Evolutionary conservation across 2,888 invertebrate genomes (phyloP).

Genomic region (Heliothis peltigera): DNA sequence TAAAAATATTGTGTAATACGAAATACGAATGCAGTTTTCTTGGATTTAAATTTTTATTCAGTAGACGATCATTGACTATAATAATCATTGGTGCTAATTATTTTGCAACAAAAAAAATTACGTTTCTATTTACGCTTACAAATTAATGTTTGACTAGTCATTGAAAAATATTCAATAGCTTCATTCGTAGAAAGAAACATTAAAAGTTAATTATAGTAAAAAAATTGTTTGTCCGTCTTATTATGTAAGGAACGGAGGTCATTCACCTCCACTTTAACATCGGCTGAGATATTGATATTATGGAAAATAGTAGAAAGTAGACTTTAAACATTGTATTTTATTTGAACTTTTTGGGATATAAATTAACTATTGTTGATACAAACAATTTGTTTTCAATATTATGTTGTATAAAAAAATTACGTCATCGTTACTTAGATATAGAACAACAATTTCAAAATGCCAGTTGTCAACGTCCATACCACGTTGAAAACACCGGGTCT

Average conservation of each 20-base stretch:
- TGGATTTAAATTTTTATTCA: no score
- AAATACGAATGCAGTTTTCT: no score
- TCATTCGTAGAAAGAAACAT: conserved; percentile 15
- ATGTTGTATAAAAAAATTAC: background rate
- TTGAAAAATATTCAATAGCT: background rate
- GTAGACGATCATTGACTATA: no score
- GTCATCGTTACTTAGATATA: background rate
- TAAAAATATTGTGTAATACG: no score
- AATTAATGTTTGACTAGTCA: background rate
- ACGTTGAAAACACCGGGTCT: conserved; percentile 83
- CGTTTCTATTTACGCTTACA: background rate
- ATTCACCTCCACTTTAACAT: conserved; percentile 2
- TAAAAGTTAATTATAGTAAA: conserved; percentile 41
- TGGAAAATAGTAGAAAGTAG: background rate
- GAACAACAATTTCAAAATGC: background rate
- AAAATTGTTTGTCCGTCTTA: conserved; percentile 4
- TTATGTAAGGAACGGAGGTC: conserved; percentile 5
- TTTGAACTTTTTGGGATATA: background rate
- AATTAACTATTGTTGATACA: background rate
- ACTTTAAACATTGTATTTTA: background rate
- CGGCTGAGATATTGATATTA: background rate
- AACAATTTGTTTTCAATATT: no score
- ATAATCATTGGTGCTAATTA: background rate
- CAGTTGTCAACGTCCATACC: conserved; percentile 71
- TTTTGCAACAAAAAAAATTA: background rate